A percentile compares a stretch with the other conserved stretches of the same genome.
phyloP scores from a whole-genome alignment of 1,140 invertebrate genomes.

The Nebria ingens region DNA sequence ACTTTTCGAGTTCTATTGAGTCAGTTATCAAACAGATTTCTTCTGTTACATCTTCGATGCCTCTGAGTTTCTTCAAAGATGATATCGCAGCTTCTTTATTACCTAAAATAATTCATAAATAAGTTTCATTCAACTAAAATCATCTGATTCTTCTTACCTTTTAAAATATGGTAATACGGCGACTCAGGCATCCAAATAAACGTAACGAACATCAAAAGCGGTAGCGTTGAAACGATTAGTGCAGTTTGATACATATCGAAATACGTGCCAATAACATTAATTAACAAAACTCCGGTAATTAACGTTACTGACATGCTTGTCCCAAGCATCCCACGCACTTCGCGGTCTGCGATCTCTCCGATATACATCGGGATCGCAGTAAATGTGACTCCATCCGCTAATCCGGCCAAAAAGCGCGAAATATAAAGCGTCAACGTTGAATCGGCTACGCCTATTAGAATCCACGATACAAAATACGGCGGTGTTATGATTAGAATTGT shows the following conservation, averaged over 20 bases:
- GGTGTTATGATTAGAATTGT: slow-evolving; percentile 49
- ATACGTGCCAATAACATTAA: slow-evolving; percentile 53
- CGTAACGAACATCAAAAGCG: slow-evolving; percentile 48
- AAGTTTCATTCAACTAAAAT: no score
- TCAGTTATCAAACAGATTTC: slow-evolving; percentile 45
- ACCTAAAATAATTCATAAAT: no score
- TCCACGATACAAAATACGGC: slow-evolving; percentile 53
- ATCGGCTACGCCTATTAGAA: slow-evolving; percentile 44
- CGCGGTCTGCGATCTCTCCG: slow-evolving; percentile 53
- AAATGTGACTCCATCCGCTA: slow-evolving; percentile 56
- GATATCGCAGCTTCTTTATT: no score
- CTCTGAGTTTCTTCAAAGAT: slow-evolving; percentile 51
- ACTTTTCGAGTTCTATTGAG: not conserved
- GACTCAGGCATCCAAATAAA: slow-evolving; percentile 69
- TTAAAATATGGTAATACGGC: slow-evolving; percentile 57
- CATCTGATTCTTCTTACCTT: slow-evolving; percentile 45
- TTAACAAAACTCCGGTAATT: slow-evolving; percentile 52
- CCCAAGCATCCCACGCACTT: slow-evolving; percentile 47
- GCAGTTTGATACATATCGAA: slow-evolving; percentile 46
- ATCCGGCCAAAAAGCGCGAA: slow-evolving; percentile 43
- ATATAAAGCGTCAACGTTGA: slow-evolving; percentile 33
- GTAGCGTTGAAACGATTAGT: slow-evolving; percentile 43
- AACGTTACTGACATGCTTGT: slow-evolving; percentile 23
- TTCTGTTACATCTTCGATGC: slow-evolving; percentile 43
- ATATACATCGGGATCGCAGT: slow-evolving; percentile 54